A percentile compares a stretch with the other conserved stretches of the same genome.
Evolutionary conservation across 2,888 invertebrate species (phyloP).

Genomic region (Eucriotettix oculatus): DNA sequence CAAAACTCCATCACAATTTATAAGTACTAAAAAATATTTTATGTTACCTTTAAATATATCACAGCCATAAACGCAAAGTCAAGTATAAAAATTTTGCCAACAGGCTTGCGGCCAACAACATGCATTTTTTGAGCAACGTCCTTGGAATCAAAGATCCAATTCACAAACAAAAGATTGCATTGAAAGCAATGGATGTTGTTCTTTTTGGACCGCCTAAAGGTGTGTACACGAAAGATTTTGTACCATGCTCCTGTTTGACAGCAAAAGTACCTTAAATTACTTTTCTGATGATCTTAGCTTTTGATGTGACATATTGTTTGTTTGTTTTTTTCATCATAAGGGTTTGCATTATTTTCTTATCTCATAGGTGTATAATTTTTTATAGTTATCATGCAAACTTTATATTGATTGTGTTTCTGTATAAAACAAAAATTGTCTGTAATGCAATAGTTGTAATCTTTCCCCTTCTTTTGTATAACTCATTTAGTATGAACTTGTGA

Average conservation of each 20-base stretch:
- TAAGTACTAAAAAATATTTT: no score
- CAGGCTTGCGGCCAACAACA: constrained; percentile 89
- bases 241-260: neutral
- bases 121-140: constrained; percentile 70
- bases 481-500: no score
- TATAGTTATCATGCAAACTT: neutral
- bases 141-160: constrained; percentile 95
- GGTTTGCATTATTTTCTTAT: no score
- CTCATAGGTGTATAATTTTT: no score
- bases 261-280: neutral
- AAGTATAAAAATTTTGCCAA: neutral
- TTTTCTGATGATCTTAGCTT: neutral
- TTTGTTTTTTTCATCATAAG: neutral
- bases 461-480: no score
- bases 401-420: no score
- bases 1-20: no score
- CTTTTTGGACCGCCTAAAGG: constrained; percentile 96
- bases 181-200: constrained; percentile 98
- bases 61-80: no score
- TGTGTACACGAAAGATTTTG: constrained; percentile 23
- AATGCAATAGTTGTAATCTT: no score
- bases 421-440: no score
- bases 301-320: neutral
- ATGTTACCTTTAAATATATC: neutral
- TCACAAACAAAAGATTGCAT: constrained; percentile 89